Base-by-base conservation (phyloP, 2,888 invertebrate genomes). In the Sericinus montela region DNA sequence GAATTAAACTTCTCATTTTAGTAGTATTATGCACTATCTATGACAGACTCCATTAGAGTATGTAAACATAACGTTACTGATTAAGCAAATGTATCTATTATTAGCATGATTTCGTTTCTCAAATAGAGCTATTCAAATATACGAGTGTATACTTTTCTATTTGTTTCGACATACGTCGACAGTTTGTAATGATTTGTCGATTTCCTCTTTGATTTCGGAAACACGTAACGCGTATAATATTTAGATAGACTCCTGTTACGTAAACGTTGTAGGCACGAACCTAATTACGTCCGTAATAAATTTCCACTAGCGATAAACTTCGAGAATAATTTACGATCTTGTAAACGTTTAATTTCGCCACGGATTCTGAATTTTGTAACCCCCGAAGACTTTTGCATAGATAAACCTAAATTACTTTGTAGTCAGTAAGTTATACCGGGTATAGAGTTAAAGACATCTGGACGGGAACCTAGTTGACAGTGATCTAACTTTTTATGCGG, bases 291-390 rank as follows among this genome's bases (percentile, higher is more conserved):
- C 72, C 56, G 73, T 70, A 79, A 78, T 82, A 82, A 82, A 82
- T 82, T 80, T 81, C 80, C 79, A 79, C 79, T 75, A 79, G 75
- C 74, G 69, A 81, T 81, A 81, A 83, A 81, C 74, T 81, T 74
- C 59, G 72, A 58, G 76, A 80, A 78, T 80, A 80, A 80, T 80
- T 82, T 76, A 81, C 70, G 76, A 69, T 65, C 62, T 65, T 78
- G 75, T 76, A 75, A 80, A 78, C 74, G 74, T 75, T 80, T 76
- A 77, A 75, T 78, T 77, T 76, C 65, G 69, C 71, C 67, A 55
- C 65, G 63, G 66, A 72, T 78, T 70, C 64, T 57, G 64, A 59
- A 65, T 64, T 65, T 63, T 63, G 62, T 63, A 59, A 23, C 56
- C 57, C 57, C 53, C 58, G 48, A 52, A 56, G 48, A 53, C 49